Conservation (phyloP, 2,888 invertebrate genomes). For the Horisme vitalbata region DNA sequence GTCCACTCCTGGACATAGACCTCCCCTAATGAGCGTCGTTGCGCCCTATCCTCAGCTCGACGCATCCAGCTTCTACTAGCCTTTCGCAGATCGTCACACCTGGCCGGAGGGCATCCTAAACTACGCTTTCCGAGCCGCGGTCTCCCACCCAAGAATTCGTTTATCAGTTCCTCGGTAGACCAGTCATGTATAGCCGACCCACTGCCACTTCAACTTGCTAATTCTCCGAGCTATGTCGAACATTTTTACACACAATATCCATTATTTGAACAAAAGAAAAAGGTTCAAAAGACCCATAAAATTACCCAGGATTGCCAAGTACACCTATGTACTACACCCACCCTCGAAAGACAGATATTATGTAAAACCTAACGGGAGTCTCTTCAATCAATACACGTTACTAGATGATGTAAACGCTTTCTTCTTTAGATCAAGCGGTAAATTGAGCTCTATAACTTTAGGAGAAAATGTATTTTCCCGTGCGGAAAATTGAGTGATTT, state of each 20-base stretch:
- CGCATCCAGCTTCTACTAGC: too few species aligned
- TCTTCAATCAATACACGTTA: slow-evolving; percentile 82
- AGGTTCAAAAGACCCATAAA: slow-evolving; percentile 44
- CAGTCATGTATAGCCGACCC: too few species aligned
- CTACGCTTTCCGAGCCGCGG: too few species aligned
- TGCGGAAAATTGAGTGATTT: slow-evolving; percentile 43
- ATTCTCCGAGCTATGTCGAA: not conserved
- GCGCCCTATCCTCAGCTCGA: too few species aligned
- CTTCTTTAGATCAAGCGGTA: slow-evolving; percentile 44
- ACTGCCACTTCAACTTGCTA: too few species aligned
- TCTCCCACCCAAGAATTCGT: too few species aligned
- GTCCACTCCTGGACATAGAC: too few species aligned
- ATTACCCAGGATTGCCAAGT: slow-evolving; percentile 45
- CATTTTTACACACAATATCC: slow-evolving; percentile 11
- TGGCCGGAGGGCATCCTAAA: too few species aligned
- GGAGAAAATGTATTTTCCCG: slow-evolving; percentile 43
- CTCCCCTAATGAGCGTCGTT: too few species aligned
- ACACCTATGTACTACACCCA: slow-evolving; percentile 58
- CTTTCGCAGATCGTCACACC: too few species aligned
- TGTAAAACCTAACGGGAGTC: slow-evolving; percentile 80
- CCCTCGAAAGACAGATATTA: slow-evolving; percentile 78
- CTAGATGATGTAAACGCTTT: slow-evolving; percentile 78
- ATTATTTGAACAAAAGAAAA: slow-evolving; percentile 27
- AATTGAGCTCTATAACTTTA: slow-evolving; percentile 44
- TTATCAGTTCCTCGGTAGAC: too few species aligned